Base-by-base conservation (phyloP, 2,888 invertebrate species). In the Pterobdella sp. region DNA sequence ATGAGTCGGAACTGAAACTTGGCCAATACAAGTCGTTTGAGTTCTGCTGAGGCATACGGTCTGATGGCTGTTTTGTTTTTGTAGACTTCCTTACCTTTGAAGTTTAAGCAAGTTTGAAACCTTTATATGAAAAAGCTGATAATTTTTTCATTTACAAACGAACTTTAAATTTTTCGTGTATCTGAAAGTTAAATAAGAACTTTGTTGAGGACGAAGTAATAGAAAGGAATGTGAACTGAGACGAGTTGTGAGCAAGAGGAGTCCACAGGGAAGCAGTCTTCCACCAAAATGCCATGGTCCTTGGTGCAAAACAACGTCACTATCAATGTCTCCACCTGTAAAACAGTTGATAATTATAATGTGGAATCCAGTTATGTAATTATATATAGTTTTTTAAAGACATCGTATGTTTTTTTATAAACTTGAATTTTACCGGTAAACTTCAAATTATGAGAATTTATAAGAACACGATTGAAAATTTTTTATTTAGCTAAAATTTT, bases 251-350 rank as follows among this genome's bases (percentile, higher is more conserved):
- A 35, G 34, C 71, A 74, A 37, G 29, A 74, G 83, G 81, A 78
- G 0, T 79, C 77, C 69, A 85, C 79, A n/a, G 83, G 79, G 75
- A 85, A 85, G 72, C 83, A 82, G 79, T 91, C 90, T 79, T 91
- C 90, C 22, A 90, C 86, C 71, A 89, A 85, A 42, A 90, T 86
- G 22, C 89, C 89, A 79, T 88, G 87, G 76, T 90, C 90, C 0
- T 87, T 83, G 0, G 90, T 89, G 18, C 88, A 86, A 79, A 91
- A 90, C 84, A 90, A 86, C 0, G 89, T 88, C 29, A 90, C 87
- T 65, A 90, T 76, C 81, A 83, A 80, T 36, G 79, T 78, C 74
- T 83, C 82, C 18, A 79, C 80, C 82, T 83, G 77, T 22, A 77
- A 76, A 37, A n/a, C n/a, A n/a, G n/a, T n/a, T n/a, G n/a, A n/a